Evolutionary conservation across 2,888 invertebrate genomes (phyloP).

Genomic region (Petrophora chlorosata): DNA sequence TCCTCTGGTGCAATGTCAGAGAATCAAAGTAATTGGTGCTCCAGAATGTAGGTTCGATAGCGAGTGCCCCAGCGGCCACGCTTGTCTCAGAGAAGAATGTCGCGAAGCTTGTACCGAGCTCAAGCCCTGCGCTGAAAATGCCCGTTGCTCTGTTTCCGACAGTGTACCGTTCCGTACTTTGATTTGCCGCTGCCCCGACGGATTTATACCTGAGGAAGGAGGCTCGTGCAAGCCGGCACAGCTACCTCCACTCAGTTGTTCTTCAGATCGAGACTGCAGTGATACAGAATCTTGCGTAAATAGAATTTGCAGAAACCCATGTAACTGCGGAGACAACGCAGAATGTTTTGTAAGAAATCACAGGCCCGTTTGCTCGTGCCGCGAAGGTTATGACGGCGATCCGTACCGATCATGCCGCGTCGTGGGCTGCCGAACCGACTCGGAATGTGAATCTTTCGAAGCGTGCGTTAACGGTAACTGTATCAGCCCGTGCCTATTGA

Average conservation of each 20-base stretch:
- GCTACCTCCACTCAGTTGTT: conserved; percentile 89
- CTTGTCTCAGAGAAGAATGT: conserved; percentile 91
- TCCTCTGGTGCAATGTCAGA: conserved; percentile 90
- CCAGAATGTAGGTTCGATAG: conserved; percentile 90
- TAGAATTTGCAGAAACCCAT: conserved; percentile 93
- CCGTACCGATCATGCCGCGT: conserved; percentile 91
- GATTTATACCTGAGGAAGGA: conserved; percentile 91
- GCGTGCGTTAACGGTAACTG: conserved; percentile 94
- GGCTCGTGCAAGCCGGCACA: conserved; percentile 90
- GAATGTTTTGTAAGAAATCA: conserved; percentile 92
- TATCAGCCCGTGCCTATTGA: conserved; percentile 92
- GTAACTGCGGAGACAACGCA: conserved; percentile 93
- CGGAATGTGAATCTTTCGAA: conserved; percentile 92
- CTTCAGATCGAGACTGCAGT: conserved; percentile 90
- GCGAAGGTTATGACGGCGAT: conserved; percentile 93
- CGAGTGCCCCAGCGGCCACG: conserved; percentile 91
- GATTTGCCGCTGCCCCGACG: conserved; percentile 94
- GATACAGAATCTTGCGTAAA: conserved; percentile 93
- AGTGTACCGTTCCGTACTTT: conserved; percentile 94
- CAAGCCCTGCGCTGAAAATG: conserved; percentile 89
- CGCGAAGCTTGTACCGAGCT: conserved; percentile 90
- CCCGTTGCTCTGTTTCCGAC: conserved; percentile 92
- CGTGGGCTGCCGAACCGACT: conserved; percentile 92
- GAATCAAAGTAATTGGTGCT: conserved; percentile 71
- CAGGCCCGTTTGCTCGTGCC: conserved; percentile 93